These are phyloP conservation scores for Boloria selene DNA, from an alignment of 2,888 invertebrate genomes.

Conservation along the genomic window DNA sequence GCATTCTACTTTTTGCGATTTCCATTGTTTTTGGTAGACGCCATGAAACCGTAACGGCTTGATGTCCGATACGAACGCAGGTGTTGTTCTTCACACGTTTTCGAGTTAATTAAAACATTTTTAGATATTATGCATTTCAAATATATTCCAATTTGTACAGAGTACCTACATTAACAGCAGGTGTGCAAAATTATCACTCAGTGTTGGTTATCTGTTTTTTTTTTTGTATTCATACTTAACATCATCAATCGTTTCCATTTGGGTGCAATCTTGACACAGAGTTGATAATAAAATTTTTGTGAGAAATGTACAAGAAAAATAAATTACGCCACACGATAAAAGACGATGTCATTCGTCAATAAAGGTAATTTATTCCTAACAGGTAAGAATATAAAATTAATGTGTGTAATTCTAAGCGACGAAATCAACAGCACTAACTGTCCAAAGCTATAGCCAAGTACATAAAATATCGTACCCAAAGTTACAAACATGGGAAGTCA, in stretches of 20 bases:
- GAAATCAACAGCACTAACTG: slow-evolving; percentile 61
- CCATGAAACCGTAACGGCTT: slow-evolving; percentile 73
- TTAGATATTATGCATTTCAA: slow-evolving; percentile 53
- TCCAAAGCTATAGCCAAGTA: slow-evolving; percentile 59
- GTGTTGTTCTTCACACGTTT: slow-evolving; percentile 76
- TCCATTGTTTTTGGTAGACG: slow-evolving; percentile 76
- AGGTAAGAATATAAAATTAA: slow-evolving; percentile 48
- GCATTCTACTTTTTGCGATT: slow-evolving; percentile 78
- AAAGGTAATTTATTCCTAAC: slow-evolving; percentile 45
- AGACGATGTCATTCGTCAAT: slow-evolving; percentile 49
- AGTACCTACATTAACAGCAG: slow-evolving; percentile 62
- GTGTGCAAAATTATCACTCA: slow-evolving; percentile 59
- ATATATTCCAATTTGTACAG: slow-evolving; percentile 59
- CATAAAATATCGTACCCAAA: slow-evolving; percentile 69
- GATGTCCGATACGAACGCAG: slow-evolving; percentile 76
- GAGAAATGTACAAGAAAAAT: slow-evolving; percentile 45
- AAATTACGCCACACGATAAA: slow-evolving; percentile 48
- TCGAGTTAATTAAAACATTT: slow-evolving; percentile 74
- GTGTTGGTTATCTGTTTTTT: slow-evolving; percentile 30
- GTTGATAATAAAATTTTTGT: slow-evolving; percentile 47
- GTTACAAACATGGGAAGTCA: slow-evolving; percentile 79
- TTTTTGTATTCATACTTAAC: slow-evolving; percentile 49
- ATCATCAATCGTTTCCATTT: slow-evolving; percentile 49
- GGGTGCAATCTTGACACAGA: slow-evolving; percentile 49
- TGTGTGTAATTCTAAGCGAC: slow-evolving; percentile 48